phyloP scores from a whole-genome alignment of 2,888 invertebrate genomes.

The Galeruca laticollis region DNA sequence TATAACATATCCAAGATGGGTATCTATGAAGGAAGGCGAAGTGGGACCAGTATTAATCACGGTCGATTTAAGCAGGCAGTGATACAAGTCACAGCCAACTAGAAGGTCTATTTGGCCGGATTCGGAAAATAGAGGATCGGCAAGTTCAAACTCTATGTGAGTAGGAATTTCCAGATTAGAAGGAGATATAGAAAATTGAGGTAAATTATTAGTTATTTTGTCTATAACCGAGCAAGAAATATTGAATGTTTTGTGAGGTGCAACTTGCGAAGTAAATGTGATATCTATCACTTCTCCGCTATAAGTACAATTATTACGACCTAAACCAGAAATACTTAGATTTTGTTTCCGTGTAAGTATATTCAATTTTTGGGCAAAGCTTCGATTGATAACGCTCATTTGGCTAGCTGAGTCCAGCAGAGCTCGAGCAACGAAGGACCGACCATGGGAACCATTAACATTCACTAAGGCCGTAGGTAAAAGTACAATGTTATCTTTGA shows the following conservation, averaged over 20 bases:
- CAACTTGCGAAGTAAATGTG: not conserved
- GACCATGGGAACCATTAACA: too few species aligned
- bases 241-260: not conserved
- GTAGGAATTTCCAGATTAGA: too few species aligned
- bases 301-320: not conserved
- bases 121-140: not conserved
- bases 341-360: not conserved
- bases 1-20: too few species aligned
- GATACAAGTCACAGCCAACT: not conserved
- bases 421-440: too few species aligned
- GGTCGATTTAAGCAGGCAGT: not conserved
- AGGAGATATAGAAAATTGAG: too few species aligned
- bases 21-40: not conserved
- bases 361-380: slow-evolving; percentile 1
- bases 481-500: not conserved
- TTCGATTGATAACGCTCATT: not conserved
- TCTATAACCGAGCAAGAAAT: not conserved
- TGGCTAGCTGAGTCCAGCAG: too few species aligned
- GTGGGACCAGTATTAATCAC: not conserved
- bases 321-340: not conserved
- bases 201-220: not conserved
- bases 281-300: slow-evolving; percentile 5
- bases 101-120: not conserved
- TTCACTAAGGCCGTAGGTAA: too few species aligned
- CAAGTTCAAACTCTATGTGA: too few species aligned